Conservation (phyloP, 2,888 invertebrate genomes). For the Imbricaverruca yamaguchii region DNA sequence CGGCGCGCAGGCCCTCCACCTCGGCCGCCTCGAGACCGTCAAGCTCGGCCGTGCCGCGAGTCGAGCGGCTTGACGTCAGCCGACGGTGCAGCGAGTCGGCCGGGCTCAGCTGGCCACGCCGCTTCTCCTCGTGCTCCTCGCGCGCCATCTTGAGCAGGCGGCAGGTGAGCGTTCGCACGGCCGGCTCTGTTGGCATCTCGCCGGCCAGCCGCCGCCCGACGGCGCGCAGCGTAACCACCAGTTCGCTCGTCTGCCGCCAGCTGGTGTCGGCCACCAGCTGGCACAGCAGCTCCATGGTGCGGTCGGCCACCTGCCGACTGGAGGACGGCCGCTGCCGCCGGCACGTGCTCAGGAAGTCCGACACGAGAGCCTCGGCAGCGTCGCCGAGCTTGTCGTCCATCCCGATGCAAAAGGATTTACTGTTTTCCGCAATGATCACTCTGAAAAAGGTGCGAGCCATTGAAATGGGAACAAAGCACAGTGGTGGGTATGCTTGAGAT, state of each 20-base stretch:
- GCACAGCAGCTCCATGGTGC: not conserved
- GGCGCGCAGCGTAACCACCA: not conserved
- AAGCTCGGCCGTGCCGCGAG: not conserved
- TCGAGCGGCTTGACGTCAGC: not conserved
- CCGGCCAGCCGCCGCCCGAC: not conserved
- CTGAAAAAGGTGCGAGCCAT: not conserved
- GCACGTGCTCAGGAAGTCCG: not conserved
- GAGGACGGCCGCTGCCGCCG: not conserved
- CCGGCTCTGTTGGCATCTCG: not conserved
- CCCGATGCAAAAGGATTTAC: not conserved
- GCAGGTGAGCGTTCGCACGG: slow-evolving; percentile 15
- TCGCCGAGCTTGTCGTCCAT: not conserved
- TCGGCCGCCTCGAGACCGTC: not conserved
- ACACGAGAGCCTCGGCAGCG: not conserved
- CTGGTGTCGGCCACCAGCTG: not conserved
- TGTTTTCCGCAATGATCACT: not conserved
- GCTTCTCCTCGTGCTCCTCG: slow-evolving; percentile 23
- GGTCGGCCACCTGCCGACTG: not conserved
- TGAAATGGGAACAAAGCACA: not conserved
- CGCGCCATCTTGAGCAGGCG: slow-evolving; percentile 24
- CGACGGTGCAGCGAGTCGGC: slow-evolving; percentile 18
- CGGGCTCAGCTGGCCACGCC: not conserved
- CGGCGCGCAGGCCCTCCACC: not conserved
- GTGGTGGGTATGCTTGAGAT: not conserved
- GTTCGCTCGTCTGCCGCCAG: slow-evolving; percentile 12